phyloP scores from a whole-genome alignment of 2,888 invertebrate species.

The Julus scandinavius region DNA sequence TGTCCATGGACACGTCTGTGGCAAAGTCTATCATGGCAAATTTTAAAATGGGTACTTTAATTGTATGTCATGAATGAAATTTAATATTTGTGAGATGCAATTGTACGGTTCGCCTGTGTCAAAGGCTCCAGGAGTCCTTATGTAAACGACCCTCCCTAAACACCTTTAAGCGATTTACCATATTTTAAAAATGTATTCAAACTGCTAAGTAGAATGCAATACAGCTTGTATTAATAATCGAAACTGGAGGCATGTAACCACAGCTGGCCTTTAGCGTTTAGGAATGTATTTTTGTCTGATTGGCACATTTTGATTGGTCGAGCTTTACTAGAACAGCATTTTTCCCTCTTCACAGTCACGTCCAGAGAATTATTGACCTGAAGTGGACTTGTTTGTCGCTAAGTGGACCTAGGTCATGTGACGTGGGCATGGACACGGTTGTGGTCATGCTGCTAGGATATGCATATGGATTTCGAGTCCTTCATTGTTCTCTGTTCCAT shows the following conservation, averaged over 20 bases:
- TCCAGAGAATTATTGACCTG: background rate
- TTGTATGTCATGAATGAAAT: too few species aligned
- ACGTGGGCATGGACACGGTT: background rate
- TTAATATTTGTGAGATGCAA: too few species aligned
- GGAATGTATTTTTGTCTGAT: conserved; percentile 29
- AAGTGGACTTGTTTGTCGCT: background rate
- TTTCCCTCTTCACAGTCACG: background rate
- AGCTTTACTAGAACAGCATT: background rate
- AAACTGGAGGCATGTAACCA: background rate
- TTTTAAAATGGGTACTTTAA: too few species aligned
- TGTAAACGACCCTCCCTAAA: too few species aligned
- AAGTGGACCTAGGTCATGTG: background rate
- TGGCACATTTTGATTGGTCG: conserved; percentile 2
- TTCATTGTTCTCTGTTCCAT: background rate
- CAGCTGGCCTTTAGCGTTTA: background rate
- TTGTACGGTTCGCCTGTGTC: too few species aligned
- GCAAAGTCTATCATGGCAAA: too few species aligned
- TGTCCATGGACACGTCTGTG: too few species aligned
- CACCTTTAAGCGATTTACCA: too few species aligned
- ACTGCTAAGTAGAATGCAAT: background rate
- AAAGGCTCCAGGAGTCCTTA: too few species aligned
- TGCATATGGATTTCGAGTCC: background rate
- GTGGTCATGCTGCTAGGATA: background rate
- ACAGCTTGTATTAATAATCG: background rate
- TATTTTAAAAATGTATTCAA: too few species aligned